Conservation (phyloP, 2,888 invertebrate species). For the Isoperla grammatica region DNA sequence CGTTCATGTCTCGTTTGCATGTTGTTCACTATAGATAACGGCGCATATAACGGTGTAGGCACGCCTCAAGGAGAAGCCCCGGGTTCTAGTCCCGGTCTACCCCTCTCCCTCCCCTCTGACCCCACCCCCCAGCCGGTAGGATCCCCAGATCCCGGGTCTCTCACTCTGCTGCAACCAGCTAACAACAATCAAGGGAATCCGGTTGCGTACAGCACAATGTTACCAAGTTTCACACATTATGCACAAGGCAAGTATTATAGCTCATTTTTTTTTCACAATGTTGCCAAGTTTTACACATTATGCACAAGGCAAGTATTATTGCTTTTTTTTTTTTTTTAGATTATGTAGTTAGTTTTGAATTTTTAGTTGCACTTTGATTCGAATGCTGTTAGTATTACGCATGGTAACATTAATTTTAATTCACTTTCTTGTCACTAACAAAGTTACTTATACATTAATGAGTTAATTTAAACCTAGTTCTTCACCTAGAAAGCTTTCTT, state of each 20-base stretch:
- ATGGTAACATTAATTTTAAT: too few species aligned
- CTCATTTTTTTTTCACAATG: too few species aligned
- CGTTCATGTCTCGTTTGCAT: background rate
- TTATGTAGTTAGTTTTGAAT: background rate
- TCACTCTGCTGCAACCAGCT: constrained; percentile 57
- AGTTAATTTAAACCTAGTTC: too few species aligned
- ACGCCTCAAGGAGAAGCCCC: constrained; percentile 42
- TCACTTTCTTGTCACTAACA: too few species aligned
- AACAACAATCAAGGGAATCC: constrained; percentile 40
- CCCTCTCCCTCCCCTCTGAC: constrained; percentile 30
- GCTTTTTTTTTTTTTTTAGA: constrained; percentile 8
- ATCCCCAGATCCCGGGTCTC: constrained; percentile 43
- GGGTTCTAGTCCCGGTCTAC: constrained; percentile 48
- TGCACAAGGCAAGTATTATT: constrained; percentile 50
- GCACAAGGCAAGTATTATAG: constrained; percentile 49
- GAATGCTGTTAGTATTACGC: too few species aligned
- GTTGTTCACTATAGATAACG: constrained; percentile 21
- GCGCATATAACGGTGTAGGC: constrained; percentile 27
- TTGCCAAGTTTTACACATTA: constrained; percentile 62
- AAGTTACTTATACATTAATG: too few species aligned
- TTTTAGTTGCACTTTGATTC: background rate
- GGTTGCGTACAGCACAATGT: constrained; percentile 53
- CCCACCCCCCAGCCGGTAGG: constrained; percentile 18
- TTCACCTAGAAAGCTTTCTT: too few species aligned
- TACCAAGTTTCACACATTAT: constrained; percentile 64